Base-by-base conservation (phyloP, 2,888 invertebrate genomes). In the Argynnis bischoffii region DNA sequence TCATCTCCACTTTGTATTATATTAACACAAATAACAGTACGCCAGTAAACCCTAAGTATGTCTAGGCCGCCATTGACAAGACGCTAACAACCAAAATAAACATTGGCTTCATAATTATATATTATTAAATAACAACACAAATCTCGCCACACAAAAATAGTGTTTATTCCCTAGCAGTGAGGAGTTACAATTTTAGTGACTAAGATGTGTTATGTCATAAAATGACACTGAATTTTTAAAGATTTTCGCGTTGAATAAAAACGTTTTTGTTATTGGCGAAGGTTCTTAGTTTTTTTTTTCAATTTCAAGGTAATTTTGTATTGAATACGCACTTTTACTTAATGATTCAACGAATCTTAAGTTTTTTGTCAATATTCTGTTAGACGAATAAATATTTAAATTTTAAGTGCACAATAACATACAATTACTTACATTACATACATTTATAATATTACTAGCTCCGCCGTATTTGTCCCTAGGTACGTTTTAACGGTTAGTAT, bases 71-170 rank as follows among this genome's bases (percentile, higher is more conserved):
- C 68, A 18, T 35, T 59, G 65, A 65, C 69, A 65, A 56, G 48
- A 68, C 26, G 68, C 55, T 70, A 68, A 63, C 70, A 65, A 46
- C 68, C 51, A 68, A 68, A 71, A 71, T 69, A 71, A 66, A 69
- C 69, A 69, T 26, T 15, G 2, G 8, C 47, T 54, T 61, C 60
- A 66, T 71, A 71, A 71, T 70, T 68, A 57, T 55, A 53, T 41
- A 61, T 61, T 61, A 61, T 61, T 51, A 41, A 50, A 53, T 35
- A 47, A 54, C 61, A 61, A 5, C 47, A 14, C 15, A 18, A 41
- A 11, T 41, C 11, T 11, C 11, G 35, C 35, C 11, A 8, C 11
- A 41, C 35, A 11, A 41, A 41, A 41, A 41, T 41, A 41, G 11
- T 41, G 11, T 11, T 41, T 41, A 41, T 11, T 8, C 35, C 11